Base-by-base conservation (phyloP, 2,888 invertebrate genomes). In the Harpagoxenus sublaevis region DNA sequence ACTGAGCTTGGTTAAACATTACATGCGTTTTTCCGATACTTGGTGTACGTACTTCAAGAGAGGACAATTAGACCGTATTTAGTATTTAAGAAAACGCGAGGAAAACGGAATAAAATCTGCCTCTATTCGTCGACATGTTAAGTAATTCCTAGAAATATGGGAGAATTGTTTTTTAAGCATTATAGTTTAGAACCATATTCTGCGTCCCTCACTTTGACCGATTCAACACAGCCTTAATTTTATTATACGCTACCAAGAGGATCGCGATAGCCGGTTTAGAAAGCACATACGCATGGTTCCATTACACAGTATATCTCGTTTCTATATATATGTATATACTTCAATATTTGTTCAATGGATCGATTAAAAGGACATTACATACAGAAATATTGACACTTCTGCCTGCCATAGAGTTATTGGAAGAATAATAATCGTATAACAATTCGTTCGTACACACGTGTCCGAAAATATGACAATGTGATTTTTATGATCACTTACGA, bases 231-330 rank as follows among this genome's bases (percentile, higher is more conserved):
- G 83, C 77, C 79, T 65, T 86, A 82, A 28, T 74, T 79, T 81
- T 82, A 84, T 83, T 77, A 63, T 73, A 35, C 70, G 77, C 48
- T 79, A 78, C 79, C 77, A 74, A 62, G 23, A 48, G 35, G 12
- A 79, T 70, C 18, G 28, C 48, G 48, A 71, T 60, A 71, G 18
- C 28, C 62, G 45, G 23, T 57, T 77, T 48, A 39, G 42, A 53
- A 84, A 79, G 62, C 78, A 81, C 57, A 68, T 63, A 74, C 18
- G 68, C 28, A 84, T 84, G 81, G 74, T 83, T 87, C 70, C 78
- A 81, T 83, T 84, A 83, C 89, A 89, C 87, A 87, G 84, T 89
- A 89, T 85, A 84, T 89, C 78, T 87, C 73, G 45, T 77, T 53
- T 53, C 18, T 42, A 28, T 42, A 53, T 18, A 15, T 60, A 15